Conservation (phyloP, 2,113 vertebrate species). For the Zosterops pallidus region DNA sequence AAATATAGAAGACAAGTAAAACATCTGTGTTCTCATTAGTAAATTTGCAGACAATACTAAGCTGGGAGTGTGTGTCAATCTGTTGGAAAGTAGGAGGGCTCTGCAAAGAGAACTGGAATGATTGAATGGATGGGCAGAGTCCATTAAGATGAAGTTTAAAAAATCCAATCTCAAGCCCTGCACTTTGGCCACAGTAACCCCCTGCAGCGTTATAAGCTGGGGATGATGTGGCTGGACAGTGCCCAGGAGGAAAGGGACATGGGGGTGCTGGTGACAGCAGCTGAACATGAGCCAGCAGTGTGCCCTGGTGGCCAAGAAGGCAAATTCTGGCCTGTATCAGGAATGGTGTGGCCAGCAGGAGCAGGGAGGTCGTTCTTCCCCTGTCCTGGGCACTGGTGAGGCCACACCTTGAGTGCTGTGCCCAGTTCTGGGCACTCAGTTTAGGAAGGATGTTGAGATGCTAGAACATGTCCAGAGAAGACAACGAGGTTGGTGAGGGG, state of each 20-base stretch:
- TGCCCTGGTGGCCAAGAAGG: background rate
- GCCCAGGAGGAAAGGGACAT: background rate
- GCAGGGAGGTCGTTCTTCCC: background rate
- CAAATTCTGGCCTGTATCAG: background rate
- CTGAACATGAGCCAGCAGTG: background rate
- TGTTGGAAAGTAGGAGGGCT: background rate
- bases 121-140: background rate
- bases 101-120: background rate
- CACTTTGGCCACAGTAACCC: background rate
- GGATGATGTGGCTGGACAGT: background rate
- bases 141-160: background rate
- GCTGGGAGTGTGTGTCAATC: accelerated
- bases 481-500: background rate
- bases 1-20: background rate
- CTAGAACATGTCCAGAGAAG: accelerated
- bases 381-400: background rate
- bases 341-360: background rate
- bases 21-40: background rate
- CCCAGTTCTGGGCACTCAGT: background rate
- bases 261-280: accelerated
- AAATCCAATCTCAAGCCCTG: accelerated
- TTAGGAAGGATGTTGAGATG: accelerated
- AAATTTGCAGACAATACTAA: background rate
- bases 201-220: accelerated
- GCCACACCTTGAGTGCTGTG: background rate